Percentiles rank a stretch among this genome's conserved stretches.
Conservation (phyloP, 2,113 vertebrate species). For the Gnathonemus longibarbis region DNA sequence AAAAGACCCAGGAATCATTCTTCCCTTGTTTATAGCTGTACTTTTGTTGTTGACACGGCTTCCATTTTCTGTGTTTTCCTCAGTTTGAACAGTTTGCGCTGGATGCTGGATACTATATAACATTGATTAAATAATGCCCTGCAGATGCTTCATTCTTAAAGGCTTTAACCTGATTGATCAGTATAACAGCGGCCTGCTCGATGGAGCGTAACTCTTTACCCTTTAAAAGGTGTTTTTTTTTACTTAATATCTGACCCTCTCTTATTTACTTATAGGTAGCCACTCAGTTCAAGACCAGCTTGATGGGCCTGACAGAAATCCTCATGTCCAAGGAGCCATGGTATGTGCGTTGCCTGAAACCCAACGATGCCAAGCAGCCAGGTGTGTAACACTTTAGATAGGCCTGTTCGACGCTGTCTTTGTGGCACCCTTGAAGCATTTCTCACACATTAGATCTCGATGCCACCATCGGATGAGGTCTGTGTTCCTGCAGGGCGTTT, state of each 20-base stretch:
- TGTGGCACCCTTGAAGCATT: not conserved
- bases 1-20: not conserved
- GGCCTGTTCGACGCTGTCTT: not conserved
- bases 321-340: slow-evolving; percentile 90
- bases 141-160: not conserved
- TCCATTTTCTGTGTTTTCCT: not conserved
- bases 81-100: not conserved
- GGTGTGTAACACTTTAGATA: slow-evolving; percentile 39
- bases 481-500: slow-evolving; percentile 65
- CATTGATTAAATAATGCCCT: not conserved
- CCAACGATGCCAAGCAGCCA: slow-evolving; percentile 81
- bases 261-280: slow-evolving; percentile 65
- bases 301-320: slow-evolving; percentile 84
- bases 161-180: not conserved
- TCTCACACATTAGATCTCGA: not conserved
- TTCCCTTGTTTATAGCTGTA: not conserved
- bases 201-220: not conserved
- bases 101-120: not conserved
- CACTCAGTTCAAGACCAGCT: slow-evolving; percentile 92
- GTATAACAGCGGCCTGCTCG: not conserved
- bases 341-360: slow-evolving; percentile 93
- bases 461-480: not conserved
- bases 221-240: not conserved
- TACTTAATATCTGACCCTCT: not conserved
- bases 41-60: not conserved